Conservation (phyloP, 2,113 vertebrate species). For the Poicephalus gulielmi region DNA sequence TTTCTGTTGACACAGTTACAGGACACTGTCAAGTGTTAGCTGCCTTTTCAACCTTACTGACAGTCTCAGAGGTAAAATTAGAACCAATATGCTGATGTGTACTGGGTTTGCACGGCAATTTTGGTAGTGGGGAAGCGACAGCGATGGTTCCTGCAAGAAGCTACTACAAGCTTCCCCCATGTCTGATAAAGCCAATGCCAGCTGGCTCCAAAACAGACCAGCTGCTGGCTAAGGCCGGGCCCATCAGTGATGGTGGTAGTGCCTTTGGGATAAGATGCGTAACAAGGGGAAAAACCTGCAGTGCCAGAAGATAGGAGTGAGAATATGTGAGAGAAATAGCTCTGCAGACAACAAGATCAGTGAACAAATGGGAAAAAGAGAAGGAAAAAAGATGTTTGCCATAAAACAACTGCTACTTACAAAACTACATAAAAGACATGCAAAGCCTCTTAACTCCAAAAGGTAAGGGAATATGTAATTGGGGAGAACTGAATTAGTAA, state of each 20-base stretch:
- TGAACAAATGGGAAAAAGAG: neutral
- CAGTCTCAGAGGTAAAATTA: neutral
- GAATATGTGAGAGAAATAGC: neutral
- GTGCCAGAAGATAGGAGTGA: neutral
- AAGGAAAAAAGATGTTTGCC: neutral
- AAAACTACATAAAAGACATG: neutral
- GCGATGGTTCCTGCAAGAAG: neutral
- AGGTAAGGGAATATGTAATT: neutral
- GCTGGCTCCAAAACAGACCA: fast-evolving
- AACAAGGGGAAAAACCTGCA: neutral
- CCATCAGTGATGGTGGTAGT: fast-evolving
- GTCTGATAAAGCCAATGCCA: fast-evolving
- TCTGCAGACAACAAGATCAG: neutral
- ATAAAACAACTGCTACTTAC: neutral
- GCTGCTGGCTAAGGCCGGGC: fast-evolving
- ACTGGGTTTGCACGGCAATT: neutral
- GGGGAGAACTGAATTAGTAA: neutral
- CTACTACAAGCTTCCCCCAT: neutral
- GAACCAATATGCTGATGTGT: neutral
- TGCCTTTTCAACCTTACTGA: neutral
- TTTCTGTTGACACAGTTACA: neutral
- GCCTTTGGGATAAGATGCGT: neutral
- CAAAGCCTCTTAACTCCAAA: neutral
- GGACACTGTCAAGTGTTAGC: neutral
- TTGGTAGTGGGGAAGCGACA: fast-evolving